Base-by-base conservation (phyloP, 2,888 invertebrate genomes). In the Papilio gigon region DNA sequence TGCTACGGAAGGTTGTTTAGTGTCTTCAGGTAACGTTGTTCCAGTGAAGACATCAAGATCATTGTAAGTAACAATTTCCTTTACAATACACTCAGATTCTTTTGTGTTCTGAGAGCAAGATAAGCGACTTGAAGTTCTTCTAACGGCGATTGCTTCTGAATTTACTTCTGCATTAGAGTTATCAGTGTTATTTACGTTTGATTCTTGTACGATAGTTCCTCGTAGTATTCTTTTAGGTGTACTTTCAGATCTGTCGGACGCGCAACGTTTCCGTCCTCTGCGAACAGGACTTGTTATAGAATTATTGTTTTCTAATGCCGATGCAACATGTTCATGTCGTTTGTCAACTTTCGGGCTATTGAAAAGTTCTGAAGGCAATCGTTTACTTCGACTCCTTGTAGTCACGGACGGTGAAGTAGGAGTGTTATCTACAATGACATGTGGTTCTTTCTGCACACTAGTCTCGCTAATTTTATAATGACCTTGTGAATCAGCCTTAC, bases 141-240 rank as follows among this genome's bases (percentile, higher is more conserved):
- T 58, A 37, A 30, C 47, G 11, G 20, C 17, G 12, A 68, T 58
- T 27, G 17, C 27, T 30, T 35, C 12, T 27, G n/a, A 59, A 58
- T 64, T 60, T 53, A 35, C 25, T 14, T 35, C 12, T 2, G 17
- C 22, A 47, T 47, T 35, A 27, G 33, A 35, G 27, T 64, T 59
- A 35, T n/a, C 42, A 47, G 47, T 27, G 30, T 64, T 44, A 33
- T 47, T 20, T 5, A 42, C 33, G 37, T 27, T 30, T 8, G 66
- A 42, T 8, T 67, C 56, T 27, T 65, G 68, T 0, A 65, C 60
- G 6, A 68, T 63, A 33, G 81, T 77, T 75, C 84, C 86, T 47
- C 84, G 82, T 71, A 87, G 74, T 35, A 81, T 73, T 74, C 85
- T 78, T 73, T 84, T 86, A 66, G 74, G 71, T 37, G 73, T 73